These are phyloP conservation scores for Caenorhabditis afra DNA, from an alignment of 2,888 invertebrate genomes.

Conservation along the genomic window DNA sequence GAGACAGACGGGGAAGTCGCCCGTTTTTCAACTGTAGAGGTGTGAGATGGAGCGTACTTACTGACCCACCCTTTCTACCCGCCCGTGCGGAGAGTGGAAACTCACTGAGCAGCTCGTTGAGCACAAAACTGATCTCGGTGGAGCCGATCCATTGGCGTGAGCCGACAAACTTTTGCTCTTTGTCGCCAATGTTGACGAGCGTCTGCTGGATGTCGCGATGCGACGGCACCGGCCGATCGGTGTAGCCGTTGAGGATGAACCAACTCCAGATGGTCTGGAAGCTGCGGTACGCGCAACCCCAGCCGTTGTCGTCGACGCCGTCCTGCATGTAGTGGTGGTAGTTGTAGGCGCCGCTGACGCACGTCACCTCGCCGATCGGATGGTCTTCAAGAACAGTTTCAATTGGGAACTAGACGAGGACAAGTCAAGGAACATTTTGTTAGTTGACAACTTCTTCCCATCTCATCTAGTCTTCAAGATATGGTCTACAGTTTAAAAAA, in stretches of 20 bases:
- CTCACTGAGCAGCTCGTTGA: constrained; percentile 81
- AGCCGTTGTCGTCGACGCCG: constrained; percentile 87
- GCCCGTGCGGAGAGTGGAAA: no score
- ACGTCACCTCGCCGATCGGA: constrained; percentile 74
- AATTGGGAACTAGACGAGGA: no score
- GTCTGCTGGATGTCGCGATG: constrained; percentile 93
- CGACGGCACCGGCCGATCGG: constrained; percentile 87
- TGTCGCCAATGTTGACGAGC: constrained; percentile 94
- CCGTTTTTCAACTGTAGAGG: no score
- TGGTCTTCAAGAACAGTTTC: constrained; percentile 68
- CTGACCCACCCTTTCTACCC: no score
- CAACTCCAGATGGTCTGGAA: constrained; percentile 84
- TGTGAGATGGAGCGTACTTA: no score
- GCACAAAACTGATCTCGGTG: constrained; percentile 93
- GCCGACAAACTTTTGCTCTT: constrained; percentile 87
- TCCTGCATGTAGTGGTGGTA: constrained; percentile 99
- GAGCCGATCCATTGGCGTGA: constrained; percentile 98
- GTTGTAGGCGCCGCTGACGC: constrained; percentile 89
- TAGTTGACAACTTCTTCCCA: no score
- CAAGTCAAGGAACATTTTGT: no score
- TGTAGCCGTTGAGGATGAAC: constrained; percentile 92
- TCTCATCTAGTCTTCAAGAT: no score
- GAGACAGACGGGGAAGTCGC: no score
- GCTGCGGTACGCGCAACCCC: constrained; percentile 71
- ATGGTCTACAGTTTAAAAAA: no score